These are phyloP conservation scores for Drosophila tristis DNA, from an alignment of 1,140 invertebrate species.

Conservation along the genomic window DNA sequence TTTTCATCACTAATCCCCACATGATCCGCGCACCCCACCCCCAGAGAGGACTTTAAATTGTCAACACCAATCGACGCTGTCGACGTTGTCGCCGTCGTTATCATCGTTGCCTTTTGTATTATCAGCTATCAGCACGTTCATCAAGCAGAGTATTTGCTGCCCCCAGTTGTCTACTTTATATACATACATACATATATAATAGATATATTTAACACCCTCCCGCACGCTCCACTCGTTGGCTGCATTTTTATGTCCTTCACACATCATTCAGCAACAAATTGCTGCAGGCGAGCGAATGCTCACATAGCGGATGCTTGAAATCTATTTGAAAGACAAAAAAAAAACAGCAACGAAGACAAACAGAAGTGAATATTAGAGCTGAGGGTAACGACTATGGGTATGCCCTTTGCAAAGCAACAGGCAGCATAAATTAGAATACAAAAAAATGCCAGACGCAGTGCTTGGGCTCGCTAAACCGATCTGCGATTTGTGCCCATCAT, in stretches of 20 bases:
- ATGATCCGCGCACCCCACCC: not conserved
- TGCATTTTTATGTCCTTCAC: constrained; percentile 78
- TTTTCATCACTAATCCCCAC: not conserved
- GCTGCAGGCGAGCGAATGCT: constrained; percentile 64
- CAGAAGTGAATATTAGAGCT: too few species aligned
- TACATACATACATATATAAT: not conserved
- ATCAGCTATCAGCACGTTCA: constrained; percentile 65
- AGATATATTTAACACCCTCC: not conserved
- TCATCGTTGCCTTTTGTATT: constrained; percentile 28
- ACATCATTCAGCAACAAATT: constrained; percentile 81
- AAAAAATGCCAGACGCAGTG: too few species aligned
- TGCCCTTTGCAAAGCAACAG: too few species aligned
- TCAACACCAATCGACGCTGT: constrained; percentile 28
- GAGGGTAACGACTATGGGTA: too few species aligned
- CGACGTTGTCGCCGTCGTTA: too few species aligned
- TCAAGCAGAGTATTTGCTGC: constrained; percentile 48
- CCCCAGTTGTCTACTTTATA: constrained; percentile 62
- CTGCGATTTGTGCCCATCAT: too few species aligned
- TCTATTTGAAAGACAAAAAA: constrained; percentile 68
- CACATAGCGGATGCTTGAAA: constrained; percentile 69
- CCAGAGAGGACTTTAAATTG: constrained; percentile 29
- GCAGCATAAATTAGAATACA: too few species aligned
- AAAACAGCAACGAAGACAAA: constrained; percentile 17
- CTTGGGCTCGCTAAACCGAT: too few species aligned
- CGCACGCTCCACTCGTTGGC: constrained; percentile 23